phyloP scores from a whole-genome alignment of 2,797 vertebrate species.

The Natrix natrix region DNA sequence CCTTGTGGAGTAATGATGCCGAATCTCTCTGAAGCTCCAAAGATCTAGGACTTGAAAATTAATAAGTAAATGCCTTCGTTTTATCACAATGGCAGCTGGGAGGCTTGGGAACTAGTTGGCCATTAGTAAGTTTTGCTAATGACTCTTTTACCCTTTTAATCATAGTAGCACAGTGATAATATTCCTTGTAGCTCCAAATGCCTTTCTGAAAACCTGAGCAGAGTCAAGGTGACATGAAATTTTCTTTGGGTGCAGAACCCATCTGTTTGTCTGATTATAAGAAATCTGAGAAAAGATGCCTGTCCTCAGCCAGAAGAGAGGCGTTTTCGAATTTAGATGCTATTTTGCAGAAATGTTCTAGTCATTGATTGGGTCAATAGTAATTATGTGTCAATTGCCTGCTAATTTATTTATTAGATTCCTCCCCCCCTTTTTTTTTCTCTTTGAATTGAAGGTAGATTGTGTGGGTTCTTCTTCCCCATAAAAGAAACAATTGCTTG shows the following conservation, averaged over 20 bases:
- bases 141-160: conserved; percentile 75
- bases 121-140: conserved; percentile 78
- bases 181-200: conserved; percentile 74
- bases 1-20: conserved; percentile 50
- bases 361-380: not conserved
- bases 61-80: conserved; percentile 74
- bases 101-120: conserved; percentile 67
- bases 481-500: not conserved
- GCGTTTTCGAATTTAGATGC: not conserved
- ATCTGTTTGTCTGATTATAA: not conserved
- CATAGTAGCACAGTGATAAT: conserved; percentile 67
- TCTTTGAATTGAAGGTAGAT: not conserved
- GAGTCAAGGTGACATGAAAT: conserved; percentile 54
- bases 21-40: conserved; percentile 57
- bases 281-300: not conserved
- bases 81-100: conserved; percentile 73
- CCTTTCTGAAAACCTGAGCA: conserved; percentile 69
- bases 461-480: not conserved
- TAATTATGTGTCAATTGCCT: conserved; percentile 2
- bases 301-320: not conserved
- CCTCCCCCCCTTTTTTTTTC: accelerated
- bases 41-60: conserved; percentile 72
- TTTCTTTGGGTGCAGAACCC: conserved; percentile 25
- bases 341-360: not conserved
- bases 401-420: not conserved